Percentiles rank a stretch among this genome's conserved stretches.
Conservation (phyloP, 2,888 invertebrate species). For the Philonicus albiceps region DNA sequence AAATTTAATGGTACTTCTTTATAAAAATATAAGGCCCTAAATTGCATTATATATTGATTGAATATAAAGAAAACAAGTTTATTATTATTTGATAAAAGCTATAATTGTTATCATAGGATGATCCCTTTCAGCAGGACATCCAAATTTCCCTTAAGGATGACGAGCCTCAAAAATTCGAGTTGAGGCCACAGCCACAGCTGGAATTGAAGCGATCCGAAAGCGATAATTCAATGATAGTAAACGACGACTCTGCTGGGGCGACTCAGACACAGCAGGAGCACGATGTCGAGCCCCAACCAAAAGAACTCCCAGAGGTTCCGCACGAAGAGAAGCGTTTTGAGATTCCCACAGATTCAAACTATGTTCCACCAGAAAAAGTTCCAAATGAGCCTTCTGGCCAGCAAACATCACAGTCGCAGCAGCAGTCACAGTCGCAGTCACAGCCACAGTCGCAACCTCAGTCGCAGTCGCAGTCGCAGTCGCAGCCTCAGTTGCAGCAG, state of each 20-base stretch:
- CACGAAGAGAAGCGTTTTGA: constrained; percentile 52
- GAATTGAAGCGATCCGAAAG: neutral
- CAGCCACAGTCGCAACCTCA: neutral
- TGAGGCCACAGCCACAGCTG: neutral
- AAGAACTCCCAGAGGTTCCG: constrained; percentile 18
- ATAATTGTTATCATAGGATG: neutral
- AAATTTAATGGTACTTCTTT: neutral
- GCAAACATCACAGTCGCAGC: neutral
- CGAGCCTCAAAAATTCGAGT: neutral
- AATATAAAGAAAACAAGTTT: neutral
- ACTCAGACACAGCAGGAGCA: constrained; percentile 48
- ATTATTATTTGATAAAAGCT: neutral
- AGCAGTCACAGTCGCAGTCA: neutral
- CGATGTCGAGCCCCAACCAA: constrained; percentile 41
- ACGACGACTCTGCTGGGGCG: neutral
- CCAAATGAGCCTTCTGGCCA: constrained; percentile 3
- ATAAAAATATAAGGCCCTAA: neutral
- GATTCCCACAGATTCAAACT: constrained; percentile 51
- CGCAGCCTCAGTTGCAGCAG: neutral
- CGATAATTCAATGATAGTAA: neutral
- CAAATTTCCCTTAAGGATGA: neutral
- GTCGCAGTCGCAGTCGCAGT: neutral
- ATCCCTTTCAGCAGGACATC: neutral
- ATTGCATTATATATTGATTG: too few relatives aligned
- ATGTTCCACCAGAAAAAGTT: constrained; percentile 23